Base-by-base conservation (phyloP, 2,797 vertebrate species). In the Sus cebifrons region DNA sequence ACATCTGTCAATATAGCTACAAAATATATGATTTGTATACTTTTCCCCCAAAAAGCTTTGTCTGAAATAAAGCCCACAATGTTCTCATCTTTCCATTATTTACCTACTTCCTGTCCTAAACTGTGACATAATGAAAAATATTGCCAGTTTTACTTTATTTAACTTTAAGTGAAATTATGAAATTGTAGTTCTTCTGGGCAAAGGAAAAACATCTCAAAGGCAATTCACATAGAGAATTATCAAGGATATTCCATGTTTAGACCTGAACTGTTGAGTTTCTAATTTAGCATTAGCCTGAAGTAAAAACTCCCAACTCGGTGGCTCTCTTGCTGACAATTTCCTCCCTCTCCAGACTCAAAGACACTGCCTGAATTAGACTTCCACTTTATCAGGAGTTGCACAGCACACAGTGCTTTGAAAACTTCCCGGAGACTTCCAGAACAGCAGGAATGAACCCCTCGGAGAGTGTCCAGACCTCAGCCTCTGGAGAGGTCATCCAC, bases 211-310 rank as follows among this genome's bases (percentile, higher is more conserved):
- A 20, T 75, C 89, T 78, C 70, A 77, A 64, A 87, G 44, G 86
- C 70, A 93, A 94, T 49, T 86, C 70, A 56, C 68, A 60, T 68
- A 60, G 36, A 91, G 77, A 88, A 95, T 71, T 73, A 88, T 58
- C 86, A 64, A 95, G 65, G 32, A 83, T 91, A 90, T 32, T 86
- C 84, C n/a, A 52, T 64, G 27, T 58, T 95, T 94, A 64, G 79
- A 91, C 60, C 32, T 84, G 21, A 93, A 88, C 77, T 88, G 62
- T 64, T 95, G 74, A 88, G 94, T 86, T 93, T 94, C 83, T 75
- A 70, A 95, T 94, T 94, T 91, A 87, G 58, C 67, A 93, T 81
- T 70, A 88, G 75, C 83, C 73, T 89, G 29, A 92, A 89, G 88
- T 52, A 36, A 94, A 82, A 92, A 29, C 74, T 81, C 79, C 71